Conservation (phyloP, 1,140 invertebrate genomes). For the Cecropterus lyciades region DNA sequence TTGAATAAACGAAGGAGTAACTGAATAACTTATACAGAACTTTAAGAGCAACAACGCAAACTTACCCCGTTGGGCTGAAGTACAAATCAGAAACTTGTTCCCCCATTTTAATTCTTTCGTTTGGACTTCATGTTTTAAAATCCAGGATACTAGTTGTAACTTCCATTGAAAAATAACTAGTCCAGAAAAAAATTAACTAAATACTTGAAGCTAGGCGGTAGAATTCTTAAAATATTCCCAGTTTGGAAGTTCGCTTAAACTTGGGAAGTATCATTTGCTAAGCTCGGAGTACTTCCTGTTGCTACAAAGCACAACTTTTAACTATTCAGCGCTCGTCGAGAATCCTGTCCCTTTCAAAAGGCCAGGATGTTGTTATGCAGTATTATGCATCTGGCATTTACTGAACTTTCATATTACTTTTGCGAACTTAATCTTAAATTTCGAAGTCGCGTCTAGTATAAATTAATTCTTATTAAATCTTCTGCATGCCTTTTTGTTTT, state of each 20-base stretch:
- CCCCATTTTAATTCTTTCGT: too few species aligned
- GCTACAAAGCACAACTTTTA: conserved; percentile 25
- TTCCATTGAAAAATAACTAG: background rate
- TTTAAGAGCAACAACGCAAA: too few species aligned
- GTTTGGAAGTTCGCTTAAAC: conserved; percentile 24
- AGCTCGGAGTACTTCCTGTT: conserved; percentile 30
- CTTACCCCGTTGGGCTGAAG: too few species aligned
- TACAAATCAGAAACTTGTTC: too few species aligned
- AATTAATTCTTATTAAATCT: too few species aligned
- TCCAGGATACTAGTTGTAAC: too few species aligned
- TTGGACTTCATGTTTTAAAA: too few species aligned
- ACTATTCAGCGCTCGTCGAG: conserved; percentile 27
- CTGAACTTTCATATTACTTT: conserved; percentile 2
- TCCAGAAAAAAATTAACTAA: background rate
- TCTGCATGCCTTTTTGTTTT: too few species aligned
- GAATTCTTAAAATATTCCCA: conserved; percentile 26
- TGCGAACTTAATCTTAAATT: background rate
- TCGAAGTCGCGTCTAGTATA: background rate
- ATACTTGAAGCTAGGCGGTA: conserved; percentile 5
- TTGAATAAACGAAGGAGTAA: too few species aligned
- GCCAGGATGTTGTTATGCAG: conserved; percentile 20
- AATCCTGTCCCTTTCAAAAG: conserved; percentile 21
- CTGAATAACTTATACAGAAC: too few species aligned
- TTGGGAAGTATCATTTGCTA: conserved; percentile 33
- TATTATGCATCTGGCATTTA: conserved; percentile 10